Base-by-base conservation (phyloP, 1,140 invertebrate species). In the Rhyacophila brunnea region DNA sequence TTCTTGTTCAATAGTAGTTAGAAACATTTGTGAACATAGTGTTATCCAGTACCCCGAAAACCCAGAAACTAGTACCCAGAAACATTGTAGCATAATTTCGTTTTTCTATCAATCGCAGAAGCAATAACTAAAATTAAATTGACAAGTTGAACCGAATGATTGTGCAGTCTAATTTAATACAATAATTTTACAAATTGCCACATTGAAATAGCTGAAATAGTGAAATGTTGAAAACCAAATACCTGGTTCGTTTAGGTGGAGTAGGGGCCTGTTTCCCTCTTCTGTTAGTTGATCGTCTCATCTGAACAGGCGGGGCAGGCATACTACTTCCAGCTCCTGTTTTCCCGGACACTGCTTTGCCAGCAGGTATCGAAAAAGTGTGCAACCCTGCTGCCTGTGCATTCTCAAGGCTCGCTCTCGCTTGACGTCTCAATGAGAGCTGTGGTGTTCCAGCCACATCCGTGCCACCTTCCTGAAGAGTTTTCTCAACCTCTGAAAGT, bases 261-360 rank as follows among this genome's bases (percentile, higher is more conserved):
- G 92, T 91, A 18, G 94, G 94, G n/a, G 93, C 93, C 71, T 92
- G 91, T 73, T 95, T 96, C 60, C 92, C 92, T 69, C 90, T 90
- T 61, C 89, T 87, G 73, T 93, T 93, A 44, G 90, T 93, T 28
- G 89, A 89, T 68, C 91, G 80, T 58, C 92, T 81, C 83, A 95
- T 86, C 74, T 93, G 92, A 34, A 94, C 92, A 57, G 80, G 84
- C 62, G 81, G 80, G 18, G 81, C 61, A 45, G 36, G 47, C 55
- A 23, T 49, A n/a, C 4, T 11, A 19, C 43, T 15, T 28, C 23
- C 23, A n/a, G 18, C 4, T 4, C 11, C 17, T 35, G 38, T 10
- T 49, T 32, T 18, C 23, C 20, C 1, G 18, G 18, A 11, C 2
- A 6, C 2, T n/a, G 44, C 40, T 1, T 36, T 23, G 1, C 46